Conservation (phyloP, 1,140 invertebrate genomes). For the Platyscapa corneri region DNA sequence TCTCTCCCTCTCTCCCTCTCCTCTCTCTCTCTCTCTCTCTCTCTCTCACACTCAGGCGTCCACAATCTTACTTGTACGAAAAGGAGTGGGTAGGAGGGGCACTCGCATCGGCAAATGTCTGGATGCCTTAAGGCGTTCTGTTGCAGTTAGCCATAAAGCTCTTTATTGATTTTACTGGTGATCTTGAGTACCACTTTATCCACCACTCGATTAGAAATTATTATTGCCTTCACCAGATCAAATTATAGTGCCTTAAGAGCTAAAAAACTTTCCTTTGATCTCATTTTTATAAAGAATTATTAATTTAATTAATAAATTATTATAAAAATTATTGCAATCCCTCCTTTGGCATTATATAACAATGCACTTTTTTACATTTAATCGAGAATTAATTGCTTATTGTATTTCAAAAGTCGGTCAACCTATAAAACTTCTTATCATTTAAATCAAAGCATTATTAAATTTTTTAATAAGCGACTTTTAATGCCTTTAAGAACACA, state of each 20-base stretch:
- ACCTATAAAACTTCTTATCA: too few relatives aligned
- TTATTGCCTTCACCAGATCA: conserved; percentile 18
- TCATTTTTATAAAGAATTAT: not conserved
- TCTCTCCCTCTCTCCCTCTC: not conserved
- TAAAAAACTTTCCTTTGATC: not conserved
- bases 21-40: too few relatives aligned
- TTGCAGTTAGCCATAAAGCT: not conserved
- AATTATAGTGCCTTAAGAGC: not conserved
- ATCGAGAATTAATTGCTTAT: not conserved
- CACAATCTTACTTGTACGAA: too few relatives aligned
- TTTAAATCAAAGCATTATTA: too few relatives aligned
- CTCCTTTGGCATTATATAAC: too few relatives aligned
- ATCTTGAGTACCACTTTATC: conserved; percentile 37
- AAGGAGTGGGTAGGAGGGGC: too few relatives aligned
- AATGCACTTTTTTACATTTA: not conserved
- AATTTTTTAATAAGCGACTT: too few relatives aligned
- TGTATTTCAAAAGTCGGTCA: not conserved
- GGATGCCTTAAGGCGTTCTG: not conserved
- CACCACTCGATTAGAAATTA: conserved; percentile 24
- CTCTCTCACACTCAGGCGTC: too few relatives aligned
- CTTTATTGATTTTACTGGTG: conserved; percentile 22
- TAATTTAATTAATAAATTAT: not conserved
- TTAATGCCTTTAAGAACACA: too few relatives aligned
- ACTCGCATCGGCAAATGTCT: conserved; percentile 14
- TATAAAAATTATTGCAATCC: not conserved